Evolutionary conservation across 2,797 vertebrate genomes (phyloP).

Genomic region (Heterohyrax brucei): DNA sequence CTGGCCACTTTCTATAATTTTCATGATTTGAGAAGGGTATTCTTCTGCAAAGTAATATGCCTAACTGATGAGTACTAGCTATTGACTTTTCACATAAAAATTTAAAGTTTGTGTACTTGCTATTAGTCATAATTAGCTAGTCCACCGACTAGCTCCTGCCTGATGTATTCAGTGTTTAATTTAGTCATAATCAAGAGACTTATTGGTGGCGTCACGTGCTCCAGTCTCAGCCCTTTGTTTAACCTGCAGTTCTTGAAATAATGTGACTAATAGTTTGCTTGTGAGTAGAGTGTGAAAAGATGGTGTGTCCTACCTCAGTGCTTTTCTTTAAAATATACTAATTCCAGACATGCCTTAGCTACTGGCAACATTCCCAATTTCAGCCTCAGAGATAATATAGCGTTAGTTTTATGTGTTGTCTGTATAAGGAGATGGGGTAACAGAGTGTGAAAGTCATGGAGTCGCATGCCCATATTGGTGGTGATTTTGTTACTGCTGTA

Average conservation of each 20-base stretch:
- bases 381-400: slow-evolving; percentile 41
- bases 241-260: background rate
- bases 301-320: background rate
- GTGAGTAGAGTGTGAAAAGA: background rate
- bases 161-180: background rate
- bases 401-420: slow-evolving; percentile 74
- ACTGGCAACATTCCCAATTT: slow-evolving; percentile 54
- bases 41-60: background rate
- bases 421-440: slow-evolving; percentile 72
- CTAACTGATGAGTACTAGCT: slow-evolving; percentile 26
- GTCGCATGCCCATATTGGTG: slow-evolving; percentile 53
- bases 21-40: background rate
- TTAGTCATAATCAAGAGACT: background rate
- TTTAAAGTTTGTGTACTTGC: background rate
- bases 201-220: background rate
- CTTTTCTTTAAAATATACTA: slow-evolving; percentile 32
- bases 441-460: slow-evolving; percentile 83
- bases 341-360: slow-evolving; percentile 56
- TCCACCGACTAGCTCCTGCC: background rate
- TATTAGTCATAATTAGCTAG: background rate
- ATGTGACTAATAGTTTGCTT: background rate
- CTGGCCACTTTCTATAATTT: slow-evolving; percentile 13
- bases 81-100: background rate
- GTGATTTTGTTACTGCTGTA: slow-evolving; percentile 69
- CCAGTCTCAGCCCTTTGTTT: background rate